A percentile compares a stretch with the other conserved stretches of the same genome.
Evolutionary conservation across 2,113 vertebrate species (phyloP).

Genomic region (Hypomesus transpacificus): DNA sequence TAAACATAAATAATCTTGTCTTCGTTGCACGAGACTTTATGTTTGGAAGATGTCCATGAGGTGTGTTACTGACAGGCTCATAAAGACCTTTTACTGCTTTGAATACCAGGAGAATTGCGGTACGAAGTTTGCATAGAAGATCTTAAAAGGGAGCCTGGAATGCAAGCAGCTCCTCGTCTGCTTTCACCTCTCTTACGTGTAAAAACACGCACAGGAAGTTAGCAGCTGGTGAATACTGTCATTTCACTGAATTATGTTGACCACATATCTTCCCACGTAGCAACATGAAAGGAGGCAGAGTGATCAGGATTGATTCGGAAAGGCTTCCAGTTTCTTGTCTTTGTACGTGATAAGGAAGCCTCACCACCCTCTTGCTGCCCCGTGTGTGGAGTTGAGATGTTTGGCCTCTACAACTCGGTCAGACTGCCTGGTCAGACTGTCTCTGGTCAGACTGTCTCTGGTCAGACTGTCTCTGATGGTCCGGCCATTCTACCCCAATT

Average conservation of each 20-base stretch:
- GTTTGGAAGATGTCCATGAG: conserved; percentile 59
- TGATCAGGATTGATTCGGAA: conserved; percentile 65
- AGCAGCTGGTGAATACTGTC: conserved; percentile 69
- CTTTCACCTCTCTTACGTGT: conserved; percentile 69
- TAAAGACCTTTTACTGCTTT: conserved; percentile 75
- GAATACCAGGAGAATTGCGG: conserved; percentile 75
- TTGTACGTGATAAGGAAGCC: conserved; percentile 40
- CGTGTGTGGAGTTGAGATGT: conserved; percentile 17
- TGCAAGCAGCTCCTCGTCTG: conserved; percentile 68
- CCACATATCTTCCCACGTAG: conserved; percentile 70
- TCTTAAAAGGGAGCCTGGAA: conserved; percentile 72
- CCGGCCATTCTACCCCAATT: conserved; percentile 46
- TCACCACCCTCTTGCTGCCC: conserved; percentile 16
- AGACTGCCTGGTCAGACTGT: no score
- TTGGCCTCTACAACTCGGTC: conserved; percentile 5
- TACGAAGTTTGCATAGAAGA: conserved; percentile 67
- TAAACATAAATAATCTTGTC: conserved; percentile 59
- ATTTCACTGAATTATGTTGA: conserved; percentile 77
- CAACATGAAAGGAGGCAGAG: conserved; percentile 55
- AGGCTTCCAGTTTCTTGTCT: conserved; percentile 46
- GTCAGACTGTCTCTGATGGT: conserved; percentile 41
- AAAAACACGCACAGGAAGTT: conserved; percentile 77
- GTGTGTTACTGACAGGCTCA: conserved; percentile 69
- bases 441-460: no score
- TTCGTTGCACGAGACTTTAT: conserved; percentile 62